These are phyloP conservation scores for Luidia sarsii DNA, from an alignment of 53 echinoderm and acorn worm species.

Conservation along the genomic window DNA sequence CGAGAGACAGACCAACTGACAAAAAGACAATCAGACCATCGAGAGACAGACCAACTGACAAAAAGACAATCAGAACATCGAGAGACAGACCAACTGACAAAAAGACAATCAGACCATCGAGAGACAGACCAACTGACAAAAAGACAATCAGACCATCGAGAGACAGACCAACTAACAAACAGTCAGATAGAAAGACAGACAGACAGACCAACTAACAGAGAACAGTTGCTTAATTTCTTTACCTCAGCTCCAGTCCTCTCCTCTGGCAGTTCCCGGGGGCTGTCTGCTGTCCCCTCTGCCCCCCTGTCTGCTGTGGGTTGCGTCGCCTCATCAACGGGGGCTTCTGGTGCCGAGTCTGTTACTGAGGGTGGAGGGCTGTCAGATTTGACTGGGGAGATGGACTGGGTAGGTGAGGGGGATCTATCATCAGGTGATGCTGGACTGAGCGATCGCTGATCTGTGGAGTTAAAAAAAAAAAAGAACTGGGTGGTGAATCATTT, in stretches of 20 bases:
- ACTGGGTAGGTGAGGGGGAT: slow-evolving; percentile 12
- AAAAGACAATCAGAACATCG: too few species aligned
- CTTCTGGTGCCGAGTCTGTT: not conserved
- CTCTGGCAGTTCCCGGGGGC: slow-evolving; percentile 38
- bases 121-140: too few species aligned
- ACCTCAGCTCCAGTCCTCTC: slow-evolving; percentile 80
- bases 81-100: not conserved
- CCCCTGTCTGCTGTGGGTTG: slow-evolving; percentile 26
- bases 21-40: too few species aligned
- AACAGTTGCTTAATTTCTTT: not conserved
- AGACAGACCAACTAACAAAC: too few species aligned
- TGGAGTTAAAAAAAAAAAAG: too few species aligned
- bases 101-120: not conserved
- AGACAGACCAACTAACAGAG: not conserved
- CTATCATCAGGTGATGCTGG: slow-evolving; percentile 4
- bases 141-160: too few species aligned
- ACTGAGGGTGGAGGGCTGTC: not conserved
- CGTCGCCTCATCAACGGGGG: not conserved
- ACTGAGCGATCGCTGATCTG: slow-evolving; percentile 27
- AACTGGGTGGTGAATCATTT: too few species aligned
- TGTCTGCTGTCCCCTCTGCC: slow-evolving; percentile 25
- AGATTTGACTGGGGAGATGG: not conserved
- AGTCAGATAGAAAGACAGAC: not conserved
- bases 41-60: too few species aligned
- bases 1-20: too few species aligned